phyloP scores from a whole-genome alignment of 2,797 vertebrate genomes.

The Sebastes hopkinsi region DNA sequence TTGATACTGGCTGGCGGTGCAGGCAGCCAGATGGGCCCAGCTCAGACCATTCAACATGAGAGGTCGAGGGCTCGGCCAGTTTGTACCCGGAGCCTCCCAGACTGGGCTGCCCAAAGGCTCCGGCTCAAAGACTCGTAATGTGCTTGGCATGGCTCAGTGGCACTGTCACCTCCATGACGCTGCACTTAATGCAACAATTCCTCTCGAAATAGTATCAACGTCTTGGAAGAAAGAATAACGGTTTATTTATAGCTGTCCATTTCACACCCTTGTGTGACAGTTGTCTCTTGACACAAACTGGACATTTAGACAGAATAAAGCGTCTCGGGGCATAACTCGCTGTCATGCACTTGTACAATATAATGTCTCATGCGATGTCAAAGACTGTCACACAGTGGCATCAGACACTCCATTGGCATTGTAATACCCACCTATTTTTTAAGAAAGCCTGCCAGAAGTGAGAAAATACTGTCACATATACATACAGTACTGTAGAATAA shows the following conservation, averaged over 20 bases:
- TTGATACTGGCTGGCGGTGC: conserved; percentile 55
- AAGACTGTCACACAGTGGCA: not conserved
- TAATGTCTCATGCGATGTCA: not conserved
- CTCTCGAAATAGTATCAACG: not conserved
- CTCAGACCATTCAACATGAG: conserved; percentile 19
- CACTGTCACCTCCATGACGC: not conserved
- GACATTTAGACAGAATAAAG: not conserved
- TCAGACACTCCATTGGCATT: not conserved
- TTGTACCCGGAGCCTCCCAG: conserved; percentile 32
- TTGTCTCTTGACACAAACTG: not conserved
- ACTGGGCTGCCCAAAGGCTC: conserved; percentile 25
- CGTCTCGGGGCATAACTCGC: not conserved
- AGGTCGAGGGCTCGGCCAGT: conserved; percentile 28
- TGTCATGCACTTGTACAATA: not conserved
- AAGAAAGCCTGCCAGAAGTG: not conserved
- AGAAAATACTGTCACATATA: not conserved
- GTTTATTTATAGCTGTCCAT: not conserved
- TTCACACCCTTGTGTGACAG: not conserved
- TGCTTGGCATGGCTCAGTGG: conserved; percentile 33
- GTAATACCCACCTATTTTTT: not conserved
- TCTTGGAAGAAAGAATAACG: not conserved
- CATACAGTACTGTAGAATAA: not conserved
- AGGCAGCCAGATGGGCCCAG: conserved; percentile 50
- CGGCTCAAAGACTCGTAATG: conserved; percentile 40
- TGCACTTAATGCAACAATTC: not conserved